These are phyloP conservation scores for Petromus typicus DNA, from an alignment of 2,113 vertebrate species.

Conservation along the genomic window DNA sequence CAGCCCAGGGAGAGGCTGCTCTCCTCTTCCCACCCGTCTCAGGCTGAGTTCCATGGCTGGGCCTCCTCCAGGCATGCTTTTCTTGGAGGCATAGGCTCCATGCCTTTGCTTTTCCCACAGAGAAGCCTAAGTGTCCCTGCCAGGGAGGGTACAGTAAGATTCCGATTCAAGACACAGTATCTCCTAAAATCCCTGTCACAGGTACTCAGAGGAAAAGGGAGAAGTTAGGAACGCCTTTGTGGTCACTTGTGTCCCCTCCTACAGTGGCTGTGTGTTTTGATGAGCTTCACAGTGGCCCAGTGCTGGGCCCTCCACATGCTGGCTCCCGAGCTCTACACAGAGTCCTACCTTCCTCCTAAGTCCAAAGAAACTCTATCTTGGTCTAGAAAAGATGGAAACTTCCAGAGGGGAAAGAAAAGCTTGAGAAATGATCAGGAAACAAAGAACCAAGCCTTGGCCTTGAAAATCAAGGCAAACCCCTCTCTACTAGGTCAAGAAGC, in stretches of 20 bases:
- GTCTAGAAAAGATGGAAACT: not conserved
- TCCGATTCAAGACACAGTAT: not conserved
- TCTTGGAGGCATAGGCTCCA: not conserved
- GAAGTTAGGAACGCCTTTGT: not conserved
- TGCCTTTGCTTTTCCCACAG: not conserved
- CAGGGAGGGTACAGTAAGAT: not conserved
- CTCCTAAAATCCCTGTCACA: not conserved
- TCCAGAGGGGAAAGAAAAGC: not conserved
- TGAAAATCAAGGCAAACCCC: not conserved
- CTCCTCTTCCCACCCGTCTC: not conserved
- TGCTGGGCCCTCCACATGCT: not conserved
- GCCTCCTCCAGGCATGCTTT: not conserved
- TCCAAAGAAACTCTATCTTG: not conserved
- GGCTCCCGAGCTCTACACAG: not conserved
- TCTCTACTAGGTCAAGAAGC: not conserved
- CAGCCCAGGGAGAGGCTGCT: not conserved
- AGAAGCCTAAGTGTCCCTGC: not conserved
- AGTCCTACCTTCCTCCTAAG: not conserved
- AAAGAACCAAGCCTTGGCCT: not conserved
- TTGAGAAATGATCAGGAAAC: slow-evolving; percentile 8
- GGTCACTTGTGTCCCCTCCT: not conserved
- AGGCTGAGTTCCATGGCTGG: not conserved
- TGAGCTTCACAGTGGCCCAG: not conserved
- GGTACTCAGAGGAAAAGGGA: not conserved
- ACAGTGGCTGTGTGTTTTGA: not conserved